These are phyloP conservation scores for Scaptomyza reducta DNA, from an alignment of 2,888 invertebrate genomes.

Conservation along the genomic window DNA sequence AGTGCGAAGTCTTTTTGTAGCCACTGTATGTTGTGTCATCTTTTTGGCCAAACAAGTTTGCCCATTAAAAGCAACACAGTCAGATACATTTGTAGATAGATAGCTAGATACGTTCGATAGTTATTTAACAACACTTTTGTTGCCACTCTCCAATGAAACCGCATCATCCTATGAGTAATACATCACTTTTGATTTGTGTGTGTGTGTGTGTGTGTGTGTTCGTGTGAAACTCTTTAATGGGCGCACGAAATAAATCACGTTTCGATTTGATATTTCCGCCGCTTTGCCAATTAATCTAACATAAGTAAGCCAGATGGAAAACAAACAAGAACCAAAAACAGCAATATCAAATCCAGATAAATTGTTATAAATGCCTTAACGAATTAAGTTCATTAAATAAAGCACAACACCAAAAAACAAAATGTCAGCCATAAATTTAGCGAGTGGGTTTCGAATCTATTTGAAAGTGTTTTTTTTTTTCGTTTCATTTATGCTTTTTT, in stretches of 20 bases:
- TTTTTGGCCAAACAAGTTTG: slow-evolving; percentile 57
- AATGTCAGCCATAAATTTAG: slow-evolving; percentile 56
- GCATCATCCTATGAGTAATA: slow-evolving; percentile 41
- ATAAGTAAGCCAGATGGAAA: slow-evolving; percentile 29
- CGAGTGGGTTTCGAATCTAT: slow-evolving; percentile 27
- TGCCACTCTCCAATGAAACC: slow-evolving; percentile 1
- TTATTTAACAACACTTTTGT: slow-evolving; percentile 26
- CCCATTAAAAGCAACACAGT: slow-evolving; percentile 51
- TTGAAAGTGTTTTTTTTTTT: slow-evolving; percentile 24
- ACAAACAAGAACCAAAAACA: not conserved
- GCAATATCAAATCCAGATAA: slow-evolving; percentile 64
- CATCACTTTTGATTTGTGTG: slow-evolving; percentile 25
- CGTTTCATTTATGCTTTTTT: not conserved
- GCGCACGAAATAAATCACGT: slow-evolving; percentile 22
- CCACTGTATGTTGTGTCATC: slow-evolving; percentile 51
- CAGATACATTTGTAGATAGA: slow-evolving; percentile 1
- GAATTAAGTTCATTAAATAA: slow-evolving; percentile 76
- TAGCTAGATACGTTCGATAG: slow-evolving; percentile 1
- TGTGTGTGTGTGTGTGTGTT: not conserved
- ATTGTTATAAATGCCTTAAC: slow-evolving; percentile 73
- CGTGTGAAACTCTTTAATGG: slow-evolving; percentile 40
- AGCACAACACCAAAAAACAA: slow-evolving; percentile 27
- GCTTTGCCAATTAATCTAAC: slow-evolving; percentile 67
- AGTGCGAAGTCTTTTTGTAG: too few species aligned
- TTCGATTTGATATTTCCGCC: slow-evolving; percentile 61